phyloP scores from a whole-genome alignment of 2,113 vertebrate species.

The Eolophus roseicapilla region DNA sequence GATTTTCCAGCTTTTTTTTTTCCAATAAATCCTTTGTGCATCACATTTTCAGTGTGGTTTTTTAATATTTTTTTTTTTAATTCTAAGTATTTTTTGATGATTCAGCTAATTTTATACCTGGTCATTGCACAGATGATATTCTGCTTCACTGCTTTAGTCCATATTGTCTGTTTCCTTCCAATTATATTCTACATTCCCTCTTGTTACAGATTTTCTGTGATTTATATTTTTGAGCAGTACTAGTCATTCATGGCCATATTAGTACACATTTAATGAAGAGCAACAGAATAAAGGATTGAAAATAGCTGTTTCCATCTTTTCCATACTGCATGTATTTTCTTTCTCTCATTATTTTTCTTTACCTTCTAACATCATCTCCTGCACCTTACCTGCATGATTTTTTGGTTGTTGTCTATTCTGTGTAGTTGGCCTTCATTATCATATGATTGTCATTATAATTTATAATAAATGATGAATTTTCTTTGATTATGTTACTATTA shows the following conservation, averaged over 20 bases:
- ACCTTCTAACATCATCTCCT: not conserved
- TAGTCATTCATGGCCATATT: not conserved
- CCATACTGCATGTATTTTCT: not conserved
- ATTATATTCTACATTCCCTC: accelerated
- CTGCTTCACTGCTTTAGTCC: accelerated
- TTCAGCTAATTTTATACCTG: accelerated
- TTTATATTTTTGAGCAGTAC: not conserved
- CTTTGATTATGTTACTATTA: not conserved
- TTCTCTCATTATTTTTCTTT: not conserved
- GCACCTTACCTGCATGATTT: accelerated
- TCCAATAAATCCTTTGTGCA: not conserved
- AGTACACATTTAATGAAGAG: no score
- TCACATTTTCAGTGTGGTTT: accelerated
- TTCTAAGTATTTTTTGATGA: accelerated
- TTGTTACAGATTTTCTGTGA: accelerated
- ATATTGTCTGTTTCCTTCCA: not conserved
- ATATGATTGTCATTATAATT: not conserved
- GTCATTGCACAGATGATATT: accelerated
- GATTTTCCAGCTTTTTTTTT: not conserved
- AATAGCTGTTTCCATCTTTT: not conserved
- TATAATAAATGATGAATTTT: not conserved
- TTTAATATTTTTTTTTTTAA: accelerated
- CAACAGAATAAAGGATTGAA: no score
- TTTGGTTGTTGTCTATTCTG: not conserved
- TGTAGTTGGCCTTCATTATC: not conserved